phyloP scores from a whole-genome alignment of 2,113 vertebrate genomes.

The Maccullochella peelii region DNA sequence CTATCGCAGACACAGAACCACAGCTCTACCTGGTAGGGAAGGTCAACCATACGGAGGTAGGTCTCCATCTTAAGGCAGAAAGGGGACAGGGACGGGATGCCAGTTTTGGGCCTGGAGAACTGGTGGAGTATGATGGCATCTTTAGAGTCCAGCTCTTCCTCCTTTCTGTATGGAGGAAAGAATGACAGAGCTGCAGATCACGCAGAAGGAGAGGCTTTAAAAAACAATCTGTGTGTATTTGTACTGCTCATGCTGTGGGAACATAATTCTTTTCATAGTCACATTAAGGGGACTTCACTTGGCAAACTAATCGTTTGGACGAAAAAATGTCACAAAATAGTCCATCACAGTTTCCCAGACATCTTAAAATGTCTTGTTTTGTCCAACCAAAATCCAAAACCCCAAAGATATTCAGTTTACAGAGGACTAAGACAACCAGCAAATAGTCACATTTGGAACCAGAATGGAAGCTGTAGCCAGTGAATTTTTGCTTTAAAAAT shows the following conservation, averaged over 20 bases:
- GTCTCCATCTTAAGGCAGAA: conserved; percentile 99
- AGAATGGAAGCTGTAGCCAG: neutral
- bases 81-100: conserved; percentile 94
- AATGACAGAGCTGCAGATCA: neutral
- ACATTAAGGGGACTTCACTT: neutral
- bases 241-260: neutral
- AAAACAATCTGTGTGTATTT: neutral
- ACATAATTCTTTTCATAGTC: neutral
- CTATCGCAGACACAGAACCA: neutral
- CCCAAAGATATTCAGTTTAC: neutral
- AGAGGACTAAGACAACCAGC: neutral
- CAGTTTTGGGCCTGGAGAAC: conserved; percentile 94
- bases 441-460: neutral
- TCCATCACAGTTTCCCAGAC: no score
- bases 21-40: conserved; percentile 93
- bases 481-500: neutral
- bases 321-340: neutral
- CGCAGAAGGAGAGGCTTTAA: neutral
- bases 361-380: neutral
- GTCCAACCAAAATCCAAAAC: neutral
- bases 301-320: neutral
- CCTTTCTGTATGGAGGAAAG: conserved; percentile 86
- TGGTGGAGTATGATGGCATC: conserved; percentile 99
- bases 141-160: conserved; percentile 96
- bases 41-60: conserved; percentile 96